Base-by-base conservation (phyloP, 2,888 invertebrate genomes). In the Lacanobia wlatinum region DNA sequence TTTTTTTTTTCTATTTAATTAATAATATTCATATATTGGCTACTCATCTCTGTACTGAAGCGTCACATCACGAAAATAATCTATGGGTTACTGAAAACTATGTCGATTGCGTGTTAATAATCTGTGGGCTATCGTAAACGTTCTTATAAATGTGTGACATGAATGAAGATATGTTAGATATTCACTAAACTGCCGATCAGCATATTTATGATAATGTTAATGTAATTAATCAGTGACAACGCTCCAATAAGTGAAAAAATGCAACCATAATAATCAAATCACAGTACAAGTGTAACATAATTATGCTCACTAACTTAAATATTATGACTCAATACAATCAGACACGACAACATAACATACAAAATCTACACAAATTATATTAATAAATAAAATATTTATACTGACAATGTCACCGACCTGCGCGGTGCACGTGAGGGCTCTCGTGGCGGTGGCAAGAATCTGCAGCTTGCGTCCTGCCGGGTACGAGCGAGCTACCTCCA, bases 1-100 rank as follows among this genome's bases (percentile, higher is more conserved):
- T 90, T 92, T 92, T 87, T 90, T n/a, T 89, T 74, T 89, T 73
- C 93, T 94, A 94, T 91, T 92, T 91, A 90, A 91, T 94, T 92
- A 92, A 92, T 92, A 90, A 92, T 92, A 90, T 91, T 90, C 91
- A 91, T 90, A 92, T 90, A 93, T 92, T 90, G 89, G 94, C 96
- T 96, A 96, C 94, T 93, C 90, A 89, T 94, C 87, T 94, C 92
- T 93, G 94, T 92, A 93, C 90, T 93, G 93, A 95, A 95, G 95
- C 95, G 88, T 93, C 91, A 92, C 91, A 92, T 91, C 90, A 91
- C 91, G 91, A 93, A 93, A 90, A 90, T 91, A 91, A 91, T 89
- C 88, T 83, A 86, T 80, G 74, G 81, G 84, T 84, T 83, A 84
- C 80, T 82, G 79, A 81, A 78, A 86, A 71, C 84, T 80, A 84